These are phyloP conservation scores for Crax fasciolata DNA, from an alignment of 2,797 vertebrate species.

Conservation along the genomic window DNA sequence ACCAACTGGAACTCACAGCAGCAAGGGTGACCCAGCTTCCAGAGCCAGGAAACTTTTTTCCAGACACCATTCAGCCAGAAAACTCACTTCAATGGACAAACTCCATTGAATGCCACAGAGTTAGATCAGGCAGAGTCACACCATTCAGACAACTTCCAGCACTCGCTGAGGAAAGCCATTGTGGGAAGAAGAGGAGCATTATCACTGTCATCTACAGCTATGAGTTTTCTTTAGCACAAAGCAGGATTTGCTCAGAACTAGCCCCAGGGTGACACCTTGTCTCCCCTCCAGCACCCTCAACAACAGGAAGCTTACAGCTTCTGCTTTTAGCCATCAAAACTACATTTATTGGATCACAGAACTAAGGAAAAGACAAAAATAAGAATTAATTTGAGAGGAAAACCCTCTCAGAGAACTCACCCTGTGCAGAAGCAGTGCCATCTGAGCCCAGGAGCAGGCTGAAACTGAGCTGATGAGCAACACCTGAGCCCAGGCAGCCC, in stretches of 20 bases:
- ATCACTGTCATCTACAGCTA: rapidly evolving
- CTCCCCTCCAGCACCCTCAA: too few relatives aligned
- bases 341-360: not conserved
- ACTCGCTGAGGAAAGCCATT: not conserved
- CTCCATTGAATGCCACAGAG: not conserved
- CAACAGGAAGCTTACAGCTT: not conserved
- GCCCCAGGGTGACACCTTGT: rapidly evolving
- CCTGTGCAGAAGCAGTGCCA: not conserved
- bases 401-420: not conserved
- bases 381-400: not conserved
- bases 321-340: not conserved
- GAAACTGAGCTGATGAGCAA: not conserved
- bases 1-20: not conserved
- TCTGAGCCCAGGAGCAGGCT: not conserved
- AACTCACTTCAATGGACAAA: not conserved
- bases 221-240: not conserved
- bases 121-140: not conserved
- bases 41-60: not conserved
- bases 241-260: not conserved
- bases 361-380: not conserved
- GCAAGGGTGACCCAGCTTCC: not conserved
- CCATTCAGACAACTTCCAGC: not conserved
- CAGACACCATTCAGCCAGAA: not conserved
- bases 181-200: not conserved
- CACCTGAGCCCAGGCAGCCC: not conserved